A percentile compares a stretch with the other conserved stretches of the same genome.
Evolutionary conservation across 2,797 vertebrate species (phyloP).

Genomic region (Danio choprae): DNA sequence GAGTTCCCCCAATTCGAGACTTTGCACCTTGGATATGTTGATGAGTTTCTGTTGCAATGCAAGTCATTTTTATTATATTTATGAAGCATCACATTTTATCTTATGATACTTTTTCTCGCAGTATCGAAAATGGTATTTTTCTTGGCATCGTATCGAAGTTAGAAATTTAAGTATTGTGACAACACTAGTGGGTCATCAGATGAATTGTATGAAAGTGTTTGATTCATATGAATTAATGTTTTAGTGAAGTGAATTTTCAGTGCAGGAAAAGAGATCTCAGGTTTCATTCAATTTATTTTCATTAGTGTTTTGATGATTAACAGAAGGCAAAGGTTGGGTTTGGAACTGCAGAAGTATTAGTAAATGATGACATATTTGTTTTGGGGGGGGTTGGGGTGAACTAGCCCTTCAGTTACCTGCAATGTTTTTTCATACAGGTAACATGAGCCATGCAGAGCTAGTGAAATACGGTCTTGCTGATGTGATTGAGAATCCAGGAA

Average conservation of each 20-base stretch:
- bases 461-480: slow-evolving; percentile 98
- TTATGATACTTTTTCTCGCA: too few relatives aligned
- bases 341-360: not conserved
- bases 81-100: not conserved
- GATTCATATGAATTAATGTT: not conserved
- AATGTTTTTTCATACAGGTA: slow-evolving; percentile 77
- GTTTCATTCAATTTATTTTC: not conserved
- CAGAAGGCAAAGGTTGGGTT: not conserved
- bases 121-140: too few relatives aligned
- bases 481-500: slow-evolving; percentile 97
- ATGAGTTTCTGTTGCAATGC: slow-evolving; percentile 98
- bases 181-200: too few relatives aligned
- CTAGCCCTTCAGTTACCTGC: not conserved
- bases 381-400: not conserved
- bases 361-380: not conserved
- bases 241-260: not conserved
- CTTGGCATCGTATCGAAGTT: too few relatives aligned
- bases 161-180: too few relatives aligned
- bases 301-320: not conserved
- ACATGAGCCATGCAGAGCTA: slow-evolving; percentile 95
- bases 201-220: not conserved
- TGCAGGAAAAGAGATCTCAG: not conserved
- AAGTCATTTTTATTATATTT: slow-evolving; percentile 68
- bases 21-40: slow-evolving; percentile 96
- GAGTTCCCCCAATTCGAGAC: slow-evolving; percentile 99